Evolutionary conservation across 2,797 vertebrate genomes (phyloP).

Genomic region (Benthosema pterotum): DNA sequence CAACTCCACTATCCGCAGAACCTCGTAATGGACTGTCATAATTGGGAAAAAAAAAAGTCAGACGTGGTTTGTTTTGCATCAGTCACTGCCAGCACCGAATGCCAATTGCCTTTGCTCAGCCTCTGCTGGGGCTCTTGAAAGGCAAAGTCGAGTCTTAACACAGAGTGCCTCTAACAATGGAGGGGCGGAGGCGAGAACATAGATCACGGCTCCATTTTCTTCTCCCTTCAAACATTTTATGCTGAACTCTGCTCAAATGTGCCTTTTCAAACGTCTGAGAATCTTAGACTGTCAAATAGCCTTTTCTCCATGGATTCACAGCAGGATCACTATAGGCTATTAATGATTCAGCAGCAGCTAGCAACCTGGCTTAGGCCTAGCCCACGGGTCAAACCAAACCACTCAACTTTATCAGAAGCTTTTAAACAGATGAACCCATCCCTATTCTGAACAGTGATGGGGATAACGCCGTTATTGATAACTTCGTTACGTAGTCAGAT

Average conservation of each 20-base stretch:
- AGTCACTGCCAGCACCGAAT: slow-evolving; percentile 53
- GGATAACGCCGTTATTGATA: too few relatives aligned
- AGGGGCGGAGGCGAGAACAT: slow-evolving; percentile 74
- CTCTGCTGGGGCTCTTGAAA: slow-evolving; percentile 64
- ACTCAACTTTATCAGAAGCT: slow-evolving; percentile 68
- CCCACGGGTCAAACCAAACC: slow-evolving; percentile 73
- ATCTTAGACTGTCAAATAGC: slow-evolving; percentile 70
- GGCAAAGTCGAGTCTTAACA: slow-evolving; percentile 56
- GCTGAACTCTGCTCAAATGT: slow-evolving; percentile 78
- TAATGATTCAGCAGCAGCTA: slow-evolving; percentile 78
- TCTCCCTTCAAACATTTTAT: slow-evolving; percentile 63
- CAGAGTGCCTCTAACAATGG: slow-evolving; percentile 70
- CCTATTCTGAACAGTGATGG: too few relatives aligned
- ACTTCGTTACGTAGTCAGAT: too few relatives aligned
- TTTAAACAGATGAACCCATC: slow-evolving; percentile 46
- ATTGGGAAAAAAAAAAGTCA: slow-evolving; percentile 64
- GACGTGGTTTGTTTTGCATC: slow-evolving; percentile 61
- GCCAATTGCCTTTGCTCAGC: slow-evolving; percentile 62
- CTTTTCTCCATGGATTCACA: slow-evolving; percentile 61
- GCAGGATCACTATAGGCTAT: slow-evolving; percentile 64
- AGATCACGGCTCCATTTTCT: slow-evolving; percentile 67
- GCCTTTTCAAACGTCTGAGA: slow-evolving; percentile 76
- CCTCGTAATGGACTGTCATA: slow-evolving; percentile 32
- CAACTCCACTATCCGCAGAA: too few relatives aligned
- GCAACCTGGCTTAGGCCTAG: slow-evolving; percentile 67